Percentiles rank a stretch among this genome's conserved stretches.
These are phyloP conservation scores for Pandemis heparana DNA, from an alignment of 2,888 invertebrate species.

Conservation along the genomic window DNA sequence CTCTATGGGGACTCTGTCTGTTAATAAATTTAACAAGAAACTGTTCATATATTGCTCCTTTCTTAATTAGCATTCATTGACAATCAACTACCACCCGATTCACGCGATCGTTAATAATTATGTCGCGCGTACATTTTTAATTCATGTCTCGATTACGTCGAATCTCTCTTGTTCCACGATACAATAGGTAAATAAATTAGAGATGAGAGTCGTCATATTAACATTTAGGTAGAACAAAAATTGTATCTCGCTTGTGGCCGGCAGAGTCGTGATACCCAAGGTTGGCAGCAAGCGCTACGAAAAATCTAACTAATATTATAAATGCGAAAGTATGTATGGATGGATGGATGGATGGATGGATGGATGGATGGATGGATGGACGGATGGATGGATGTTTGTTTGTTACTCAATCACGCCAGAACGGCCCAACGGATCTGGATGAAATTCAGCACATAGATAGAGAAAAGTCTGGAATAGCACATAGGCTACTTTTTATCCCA, in stretches of 20 bases:
- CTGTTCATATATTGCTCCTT: neutral
- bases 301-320: too few species aligned
- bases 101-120: conserved; percentile 35
- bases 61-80: conserved; percentile 20
- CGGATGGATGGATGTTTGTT: too few species aligned
- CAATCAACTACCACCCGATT: conserved; percentile 20
- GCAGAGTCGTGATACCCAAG: conserved; percentile 64
- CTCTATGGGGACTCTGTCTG: neutral
- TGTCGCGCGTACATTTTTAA: conserved; percentile 24
- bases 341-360: too few species aligned
- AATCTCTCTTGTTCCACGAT: conserved; percentile 51
- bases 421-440: too few species aligned
- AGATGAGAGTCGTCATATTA: conserved; percentile 63
- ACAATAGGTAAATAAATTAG: conserved; percentile 77
- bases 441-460: too few species aligned
- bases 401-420: too few species aligned
- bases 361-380: too few species aligned
- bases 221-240: conserved; percentile 62
- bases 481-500: too few species aligned
- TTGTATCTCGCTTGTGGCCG: conserved; percentile 60
- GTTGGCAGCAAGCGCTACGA: conserved; percentile 67
- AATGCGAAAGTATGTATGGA: too few species aligned
- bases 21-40: too few species aligned
- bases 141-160: conserved; percentile 44
- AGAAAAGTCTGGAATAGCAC: too few species aligned